These are phyloP conservation scores for Acridotheres tristis DNA, from an alignment of 2,797 vertebrate genomes.

Conservation along the genomic window DNA sequence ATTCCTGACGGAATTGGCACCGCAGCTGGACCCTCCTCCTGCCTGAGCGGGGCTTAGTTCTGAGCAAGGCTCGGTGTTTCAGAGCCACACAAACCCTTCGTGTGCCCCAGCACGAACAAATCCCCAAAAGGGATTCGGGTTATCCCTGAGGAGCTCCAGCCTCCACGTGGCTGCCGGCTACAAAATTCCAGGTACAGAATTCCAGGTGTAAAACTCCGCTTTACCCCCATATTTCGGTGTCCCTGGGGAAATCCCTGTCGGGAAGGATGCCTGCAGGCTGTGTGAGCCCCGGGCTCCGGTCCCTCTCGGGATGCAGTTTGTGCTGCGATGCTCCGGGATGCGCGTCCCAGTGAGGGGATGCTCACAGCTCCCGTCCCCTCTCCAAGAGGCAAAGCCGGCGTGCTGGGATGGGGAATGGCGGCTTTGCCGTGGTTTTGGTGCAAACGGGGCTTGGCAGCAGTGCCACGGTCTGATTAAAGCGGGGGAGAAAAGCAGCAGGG, in stretches of 20 bases:
- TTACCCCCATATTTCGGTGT: background rate
- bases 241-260: background rate
- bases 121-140: background rate
- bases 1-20: background rate
- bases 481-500: rapidly evolving
- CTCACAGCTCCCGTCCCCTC: background rate
- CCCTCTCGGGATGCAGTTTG: background rate
- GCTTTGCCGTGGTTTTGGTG: background rate
- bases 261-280: background rate
- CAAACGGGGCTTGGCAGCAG: background rate
- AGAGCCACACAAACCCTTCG: background rate
- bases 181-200: too few relatives aligned
- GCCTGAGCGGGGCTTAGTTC: background rate
- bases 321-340: background rate
- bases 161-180: background rate
- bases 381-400: background rate
- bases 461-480: background rate
- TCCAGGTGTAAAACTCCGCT: too few relatives aligned
- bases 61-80: background rate
- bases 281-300: background rate
- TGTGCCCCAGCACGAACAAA: background rate
- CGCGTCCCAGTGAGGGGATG: background rate
- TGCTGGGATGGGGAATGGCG: rapidly evolving
- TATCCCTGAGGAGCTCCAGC: background rate
- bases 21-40: background rate